Percentiles rank a stretch among this genome's conserved stretches.
phyloP scores from a whole-genome alignment of 2,888 invertebrate genomes.

The Metopia argyrocephala region DNA sequence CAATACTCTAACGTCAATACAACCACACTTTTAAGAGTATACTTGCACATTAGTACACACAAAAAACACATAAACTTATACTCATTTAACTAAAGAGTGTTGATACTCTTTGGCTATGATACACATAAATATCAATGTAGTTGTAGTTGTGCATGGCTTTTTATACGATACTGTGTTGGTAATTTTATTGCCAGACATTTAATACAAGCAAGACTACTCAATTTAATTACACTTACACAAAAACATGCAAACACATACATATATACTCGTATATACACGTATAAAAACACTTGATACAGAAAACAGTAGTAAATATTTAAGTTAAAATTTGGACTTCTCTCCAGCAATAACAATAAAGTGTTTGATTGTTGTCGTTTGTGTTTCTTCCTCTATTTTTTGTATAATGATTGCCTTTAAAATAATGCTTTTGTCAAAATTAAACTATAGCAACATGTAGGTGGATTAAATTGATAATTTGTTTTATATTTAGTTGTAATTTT shows the following conservation, averaged over 20 bases:
- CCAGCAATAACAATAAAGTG: constrained; percentile 27
- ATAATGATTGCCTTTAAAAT: background rate
- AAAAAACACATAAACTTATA: constrained; percentile 14
- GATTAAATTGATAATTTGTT: constrained; percentile 5
- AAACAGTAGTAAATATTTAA: constrained; percentile 47
- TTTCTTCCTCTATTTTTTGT: background rate
- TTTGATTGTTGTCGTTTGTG: constrained; percentile 2
- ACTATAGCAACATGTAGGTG: constrained; percentile 2
- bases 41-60: background rate
- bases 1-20: constrained; percentile 33
- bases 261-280: background rate
- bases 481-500: background rate
- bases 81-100: constrained; percentile 26
- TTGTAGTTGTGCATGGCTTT: constrained; percentile 1
- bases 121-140: constrained; percentile 3
- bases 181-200: constrained; percentile 43
- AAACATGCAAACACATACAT: background rate
- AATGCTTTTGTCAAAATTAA: constrained; percentile 30
- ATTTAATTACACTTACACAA: background rate
- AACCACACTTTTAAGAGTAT: no score
- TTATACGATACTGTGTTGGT: constrained; percentile 24
- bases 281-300: background rate
- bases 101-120: constrained; percentile 35
- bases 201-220: constrained; percentile 35
- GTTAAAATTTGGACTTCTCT: constrained; percentile 17